Evolutionary conservation across 2,888 invertebrate species (phyloP), one percentile per base, ranked within the genome.

Genomic region (Cosmopolites sordidus): DNA sequence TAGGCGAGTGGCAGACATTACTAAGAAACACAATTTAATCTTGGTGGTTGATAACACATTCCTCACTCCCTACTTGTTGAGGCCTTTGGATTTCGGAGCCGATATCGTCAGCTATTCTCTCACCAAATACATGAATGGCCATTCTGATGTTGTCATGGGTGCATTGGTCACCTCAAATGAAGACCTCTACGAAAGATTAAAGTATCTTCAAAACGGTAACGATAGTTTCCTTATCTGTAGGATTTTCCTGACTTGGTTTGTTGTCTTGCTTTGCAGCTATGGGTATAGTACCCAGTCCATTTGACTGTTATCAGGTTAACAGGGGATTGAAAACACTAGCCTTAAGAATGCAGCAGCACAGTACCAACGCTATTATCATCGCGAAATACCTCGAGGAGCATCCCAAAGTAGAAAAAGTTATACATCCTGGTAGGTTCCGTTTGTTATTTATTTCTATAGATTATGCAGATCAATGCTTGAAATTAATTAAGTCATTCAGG

Each of bases 41-140:
- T 75, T 93, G 15, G 87, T 87, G 0, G 90, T 95, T 1, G 96
- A 98, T 73, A 97, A 96, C 70, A 97, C 97, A 12, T 97, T 98
- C 74, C 78, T 93, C 61, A 89, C 94, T 1, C 82, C 92, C 1
- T 94, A 92, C 69, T 86, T 92, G 60, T 93, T 97, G 86, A 80
- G 86, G 54, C 98, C 98, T 1, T 73, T 99, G 48, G 83, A 86
- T 16, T 78, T 95, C 29, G 98, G 97, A 1, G 96, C 92, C 1
- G 96, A 99, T 72, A 76, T 97, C 48, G 88, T 87, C 1, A 76
- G 92, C 64, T 95, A 98, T 74, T 98, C 98, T 0, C 69, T 96
- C 48, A 95, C 96, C 0, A 99, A 99, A 75, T 99, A 97, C 71
- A 91, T 99, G 85, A 99, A 99, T 74, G 98, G 98, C 0, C 98